Evolutionary conservation across 2,113 vertebrate species (phyloP).

Genomic region (Hipposideros armiger): DNA sequence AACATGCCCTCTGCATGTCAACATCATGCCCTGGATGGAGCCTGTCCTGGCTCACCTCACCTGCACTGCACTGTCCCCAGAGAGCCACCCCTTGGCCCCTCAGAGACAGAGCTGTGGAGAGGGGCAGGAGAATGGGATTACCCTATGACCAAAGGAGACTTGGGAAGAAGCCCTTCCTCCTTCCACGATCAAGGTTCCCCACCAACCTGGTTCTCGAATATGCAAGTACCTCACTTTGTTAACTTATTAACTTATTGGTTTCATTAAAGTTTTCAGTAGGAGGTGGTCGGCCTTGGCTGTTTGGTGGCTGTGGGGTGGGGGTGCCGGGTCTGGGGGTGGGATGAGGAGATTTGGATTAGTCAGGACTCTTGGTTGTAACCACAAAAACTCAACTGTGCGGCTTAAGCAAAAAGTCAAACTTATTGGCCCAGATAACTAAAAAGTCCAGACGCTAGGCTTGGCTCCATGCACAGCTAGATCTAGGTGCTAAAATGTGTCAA

Average conservation of each 20-base stretch:
- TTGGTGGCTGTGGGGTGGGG: constrained; percentile 27
- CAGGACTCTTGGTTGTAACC: neutral
- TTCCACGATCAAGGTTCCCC: constrained; percentile 73
- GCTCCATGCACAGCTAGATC: neutral
- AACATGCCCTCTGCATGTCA: constrained; percentile 75
- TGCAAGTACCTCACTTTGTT: constrained; percentile 94
- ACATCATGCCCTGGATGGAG: constrained; percentile 65
- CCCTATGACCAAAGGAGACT: constrained; percentile 83
- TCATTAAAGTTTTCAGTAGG: constrained; percentile 96
- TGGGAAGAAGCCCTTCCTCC: constrained; percentile 65
- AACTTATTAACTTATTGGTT: constrained; percentile 98
- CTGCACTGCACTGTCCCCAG: constrained; percentile 51
- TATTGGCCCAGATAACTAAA: neutral
- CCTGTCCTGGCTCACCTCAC: neutral
- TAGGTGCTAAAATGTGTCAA: neutral
- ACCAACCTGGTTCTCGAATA: constrained; percentile 83
- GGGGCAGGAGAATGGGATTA: constrained; percentile 73
- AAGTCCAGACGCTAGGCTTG: neutral
- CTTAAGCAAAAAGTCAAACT: neutral
- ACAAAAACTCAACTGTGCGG: neutral
- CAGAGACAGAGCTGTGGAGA: constrained; percentile 58
- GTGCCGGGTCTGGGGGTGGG: neutral
- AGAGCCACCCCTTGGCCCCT: constrained; percentile 1
- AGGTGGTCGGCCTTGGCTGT: constrained; percentile 72
- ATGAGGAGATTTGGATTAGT: neutral